Evolutionary conservation across 1,140 invertebrate species (phyloP), one percentile per base, ranked within the genome.

Genomic region (Uloborus diversus): DNA sequence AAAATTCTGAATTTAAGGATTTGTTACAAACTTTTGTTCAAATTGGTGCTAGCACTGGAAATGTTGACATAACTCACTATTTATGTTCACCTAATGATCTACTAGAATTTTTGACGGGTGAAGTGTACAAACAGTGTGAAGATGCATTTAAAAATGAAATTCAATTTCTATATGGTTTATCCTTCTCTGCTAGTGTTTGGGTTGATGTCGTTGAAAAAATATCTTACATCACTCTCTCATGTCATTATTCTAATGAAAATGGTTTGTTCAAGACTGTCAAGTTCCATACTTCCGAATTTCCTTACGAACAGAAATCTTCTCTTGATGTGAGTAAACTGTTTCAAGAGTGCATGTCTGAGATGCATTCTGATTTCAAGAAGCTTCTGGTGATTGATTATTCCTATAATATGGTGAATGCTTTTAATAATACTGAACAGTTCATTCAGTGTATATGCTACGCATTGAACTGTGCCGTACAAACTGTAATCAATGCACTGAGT

Each of bases 361-460:
- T 79, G 76, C 64, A 61, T 20, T 53, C 32, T 30, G 76, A 79
- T n/a, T 68, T 79, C 25, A 68, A 79, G 17, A 42, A 42, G 4
- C 42, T 79, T 3, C 35, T 79, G 3, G 65, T 79, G 3, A 69
- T 79, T 7, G 76, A 79, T 28, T 79, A 79, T 33, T 79, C 76
- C 11, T 79, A 59, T 27, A 79, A 79, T 35, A 79, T 79, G 76
- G 76, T 79, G 7, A 79, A 59, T 69, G 76, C 76, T 3, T 68
- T 79, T 14, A 69, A 79, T 27, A 68, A 79, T 28, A 69, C 35
- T 51, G 64, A 79, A 11, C 76, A 59, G 30, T 79, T 79, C 27
- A 68, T 79, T 33, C 76, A 79, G 53, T 79, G 76, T n/a, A 79
- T 79, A 20, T 79, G 64, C 28, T 79, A 68, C 35, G 64, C 76